Conservation (phyloP, 2,888 invertebrate genomes). For the Plagodis dolabraria region DNA sequence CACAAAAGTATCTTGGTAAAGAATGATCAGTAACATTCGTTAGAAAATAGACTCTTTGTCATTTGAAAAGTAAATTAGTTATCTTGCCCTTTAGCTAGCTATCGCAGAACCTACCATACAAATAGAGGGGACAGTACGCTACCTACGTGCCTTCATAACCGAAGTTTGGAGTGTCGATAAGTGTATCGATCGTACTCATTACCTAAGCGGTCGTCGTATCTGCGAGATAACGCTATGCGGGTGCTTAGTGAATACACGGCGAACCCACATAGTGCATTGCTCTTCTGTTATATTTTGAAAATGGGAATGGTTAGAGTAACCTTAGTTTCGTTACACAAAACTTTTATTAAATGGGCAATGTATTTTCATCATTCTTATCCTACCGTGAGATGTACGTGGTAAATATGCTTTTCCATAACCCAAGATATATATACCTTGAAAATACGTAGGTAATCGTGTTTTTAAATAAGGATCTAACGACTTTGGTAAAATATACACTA, state of each 20-base stretch:
- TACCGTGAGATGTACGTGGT: too few relatives aligned
- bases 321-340: too few relatives aligned
- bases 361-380: too few relatives aligned
- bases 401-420: too few relatives aligned
- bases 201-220: conserved; percentile 67
- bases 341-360: too few relatives aligned
- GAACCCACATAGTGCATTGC: conserved; percentile 48
- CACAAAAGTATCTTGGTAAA: too few relatives aligned
- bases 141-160: conserved; percentile 58
- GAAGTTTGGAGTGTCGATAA: conserved; percentile 80
- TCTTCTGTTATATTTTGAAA: conserved; percentile 15
- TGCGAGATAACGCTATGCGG: conserved; percentile 71
- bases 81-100: conserved; percentile 7
- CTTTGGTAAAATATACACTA: too few relatives aligned
- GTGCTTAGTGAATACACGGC: conserved; percentile 53
- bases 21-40: too few relatives aligned
- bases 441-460: too few relatives aligned
- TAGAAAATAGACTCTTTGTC: too few relatives aligned
- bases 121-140: conserved; percentile 45
- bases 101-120: conserved; percentile 27
- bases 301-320: not conserved
- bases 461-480: too few relatives aligned
- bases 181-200: conserved; percentile 70
- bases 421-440: too few relatives aligned
- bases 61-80: not conserved